phyloP scores from a whole-genome alignment of 2,888 invertebrate genomes.

The Julus scandinavius region DNA sequence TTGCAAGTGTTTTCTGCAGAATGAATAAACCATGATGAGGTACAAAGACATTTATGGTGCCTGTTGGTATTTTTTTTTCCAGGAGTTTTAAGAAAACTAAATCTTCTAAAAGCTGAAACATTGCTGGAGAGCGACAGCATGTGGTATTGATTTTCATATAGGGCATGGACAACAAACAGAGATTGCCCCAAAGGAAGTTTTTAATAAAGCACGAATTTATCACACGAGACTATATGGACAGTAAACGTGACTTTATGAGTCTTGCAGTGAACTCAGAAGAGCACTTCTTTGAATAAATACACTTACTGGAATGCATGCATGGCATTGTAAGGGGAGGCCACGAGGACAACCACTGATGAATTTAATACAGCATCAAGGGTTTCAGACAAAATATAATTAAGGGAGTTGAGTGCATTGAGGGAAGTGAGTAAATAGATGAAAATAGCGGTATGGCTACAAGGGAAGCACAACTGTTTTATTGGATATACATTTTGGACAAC shows the following conservation, averaged over 20 bases:
- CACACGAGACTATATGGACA: neutral
- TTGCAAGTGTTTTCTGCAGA: neutral
- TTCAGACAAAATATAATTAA: conserved; percentile 27
- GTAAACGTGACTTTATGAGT: conserved; percentile 8
- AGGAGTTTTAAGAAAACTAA: neutral
- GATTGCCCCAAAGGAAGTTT: neutral
- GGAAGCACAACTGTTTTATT: neutral
- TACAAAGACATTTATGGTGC: neutral
- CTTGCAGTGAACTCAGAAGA: neutral
- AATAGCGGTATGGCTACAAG: neutral
- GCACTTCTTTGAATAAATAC: neutral
- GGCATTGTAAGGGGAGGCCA: neutral
- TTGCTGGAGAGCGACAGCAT: neutral
- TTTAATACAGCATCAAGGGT: neutral
- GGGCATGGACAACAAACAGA: neutral
- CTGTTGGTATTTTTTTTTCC: neutral
- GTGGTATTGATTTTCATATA: neutral
- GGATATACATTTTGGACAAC: too few relatives aligned
- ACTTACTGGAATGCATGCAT: neutral
- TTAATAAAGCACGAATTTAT: conserved; percentile 18
- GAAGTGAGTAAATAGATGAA: neutral
- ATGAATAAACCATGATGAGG: conserved; percentile 1
- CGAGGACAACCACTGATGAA: neutral
- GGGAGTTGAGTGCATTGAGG: neutral
- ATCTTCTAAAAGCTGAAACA: neutral